Conservation (phyloP, 2,113 vertebrate species). For the Acrocephalus kingi region DNA sequence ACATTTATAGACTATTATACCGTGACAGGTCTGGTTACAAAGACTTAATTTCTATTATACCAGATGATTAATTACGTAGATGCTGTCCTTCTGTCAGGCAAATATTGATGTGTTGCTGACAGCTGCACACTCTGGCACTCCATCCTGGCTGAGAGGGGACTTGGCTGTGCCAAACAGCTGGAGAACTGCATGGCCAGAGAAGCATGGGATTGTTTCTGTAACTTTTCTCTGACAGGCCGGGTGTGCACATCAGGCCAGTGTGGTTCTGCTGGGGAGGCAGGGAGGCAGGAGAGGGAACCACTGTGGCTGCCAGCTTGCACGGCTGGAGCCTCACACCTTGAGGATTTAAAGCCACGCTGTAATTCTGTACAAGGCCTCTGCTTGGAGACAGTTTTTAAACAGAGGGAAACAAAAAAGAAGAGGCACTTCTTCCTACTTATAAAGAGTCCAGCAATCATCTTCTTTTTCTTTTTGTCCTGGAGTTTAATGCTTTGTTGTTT, state of each 20-base stretch:
- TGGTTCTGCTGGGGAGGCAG: background rate
- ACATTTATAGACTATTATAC: constrained; percentile 57
- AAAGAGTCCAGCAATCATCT: background rate
- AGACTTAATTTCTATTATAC: constrained; percentile 50
- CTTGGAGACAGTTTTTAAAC: background rate
- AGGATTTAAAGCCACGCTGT: background rate
- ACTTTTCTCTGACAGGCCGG: background rate
- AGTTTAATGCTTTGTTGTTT: constrained; percentile 29
- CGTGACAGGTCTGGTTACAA: constrained; percentile 8
- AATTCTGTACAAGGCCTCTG: background rate
- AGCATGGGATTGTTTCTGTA: background rate
- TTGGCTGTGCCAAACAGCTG: background rate
- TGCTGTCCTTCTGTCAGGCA: constrained; percentile 59
- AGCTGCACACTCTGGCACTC: background rate
- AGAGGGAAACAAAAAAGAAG: background rate
- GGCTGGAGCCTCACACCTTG: background rate
- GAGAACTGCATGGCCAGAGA: background rate
- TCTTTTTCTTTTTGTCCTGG: background rate
- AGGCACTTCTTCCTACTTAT: background rate
- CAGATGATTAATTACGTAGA: constrained; percentile 68
- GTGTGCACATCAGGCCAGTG: background rate
- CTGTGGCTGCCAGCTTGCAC: background rate
- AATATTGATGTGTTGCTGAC: constrained; percentile 4
- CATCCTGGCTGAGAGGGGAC: background rate
- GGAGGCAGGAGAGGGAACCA: background rate